These are phyloP conservation scores for Calycopis cecrops DNA, from an alignment of 1,140 invertebrate species.

Conservation along the genomic window DNA sequence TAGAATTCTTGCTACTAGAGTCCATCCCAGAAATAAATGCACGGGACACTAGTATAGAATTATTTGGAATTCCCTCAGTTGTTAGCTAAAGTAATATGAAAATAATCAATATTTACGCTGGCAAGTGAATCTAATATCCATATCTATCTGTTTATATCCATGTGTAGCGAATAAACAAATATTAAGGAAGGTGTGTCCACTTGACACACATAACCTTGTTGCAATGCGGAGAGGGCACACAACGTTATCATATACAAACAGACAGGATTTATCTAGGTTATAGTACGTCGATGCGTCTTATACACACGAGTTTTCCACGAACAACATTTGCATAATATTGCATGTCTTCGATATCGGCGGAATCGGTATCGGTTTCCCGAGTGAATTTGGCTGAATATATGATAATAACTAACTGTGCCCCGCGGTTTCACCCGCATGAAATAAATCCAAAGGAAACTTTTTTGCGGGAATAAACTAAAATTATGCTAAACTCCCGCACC, in stretches of 20 bases:
- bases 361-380: no score
- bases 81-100: no score
- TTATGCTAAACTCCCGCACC: no score
- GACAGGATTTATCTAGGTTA: slow-evolving; percentile 12
- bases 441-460: no score
- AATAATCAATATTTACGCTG: no score
- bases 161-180: neutral
- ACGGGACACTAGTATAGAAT: no score
- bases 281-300: slow-evolving; percentile 9
- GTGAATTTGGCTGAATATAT: neutral
- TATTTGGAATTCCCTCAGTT: no score
- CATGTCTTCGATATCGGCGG: neutral
- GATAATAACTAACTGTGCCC: slow-evolving; percentile 2
- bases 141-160: neutral
- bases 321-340: neutral
- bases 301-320: neutral
- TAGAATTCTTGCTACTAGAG: no score
- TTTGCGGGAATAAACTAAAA: no score
- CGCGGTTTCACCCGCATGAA: no score
- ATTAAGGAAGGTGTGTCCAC: slow-evolving; percentile 21
- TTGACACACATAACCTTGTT: slow-evolving; percentile 25
- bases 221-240: slow-evolving; percentile 1
- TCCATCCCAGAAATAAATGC: no score
- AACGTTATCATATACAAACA: slow-evolving; percentile 11
- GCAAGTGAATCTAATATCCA: no score